These are phyloP conservation scores for Teleiodes luculella DNA, from an alignment of 2,888 invertebrate species.

Conservation along the genomic window DNA sequence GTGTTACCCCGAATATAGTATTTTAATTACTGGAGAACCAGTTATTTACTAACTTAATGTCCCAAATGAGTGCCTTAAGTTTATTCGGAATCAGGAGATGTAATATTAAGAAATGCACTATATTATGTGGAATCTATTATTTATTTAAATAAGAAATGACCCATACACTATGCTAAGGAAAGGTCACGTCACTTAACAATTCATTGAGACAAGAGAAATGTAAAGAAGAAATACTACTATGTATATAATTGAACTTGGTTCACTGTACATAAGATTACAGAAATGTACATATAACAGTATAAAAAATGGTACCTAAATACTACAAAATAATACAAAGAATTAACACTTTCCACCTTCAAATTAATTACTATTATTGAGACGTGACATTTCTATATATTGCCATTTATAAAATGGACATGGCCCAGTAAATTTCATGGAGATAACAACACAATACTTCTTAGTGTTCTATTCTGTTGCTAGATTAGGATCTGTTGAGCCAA, in stretches of 20 bases:
- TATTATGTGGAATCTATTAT: constrained; percentile 38
- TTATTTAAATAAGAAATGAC: constrained; percentile 64
- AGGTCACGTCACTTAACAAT: constrained; percentile 49
- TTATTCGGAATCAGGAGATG: too few relatives aligned
- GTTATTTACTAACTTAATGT: too few relatives aligned
- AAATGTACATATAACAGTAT: constrained; percentile 44
- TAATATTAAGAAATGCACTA: constrained; percentile 20
- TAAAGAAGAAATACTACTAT: constrained; percentile 38
- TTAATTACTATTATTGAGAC: constrained; percentile 36
- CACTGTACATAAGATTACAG: constrained; percentile 57
- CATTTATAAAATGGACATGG: constrained; percentile 37
- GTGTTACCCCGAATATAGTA: constrained; percentile 54
- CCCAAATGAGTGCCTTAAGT: too few relatives aligned
- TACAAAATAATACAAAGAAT: constrained; percentile 49
- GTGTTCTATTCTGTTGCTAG: constrained; percentile 43
- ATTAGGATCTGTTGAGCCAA: constrained; percentile 83
- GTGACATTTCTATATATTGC: constrained; percentile 42
- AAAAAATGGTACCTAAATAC: constrained; percentile 65
- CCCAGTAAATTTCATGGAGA: constrained; percentile 52
- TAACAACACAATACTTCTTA: constrained; percentile 56
- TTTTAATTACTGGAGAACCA: constrained; percentile 30
- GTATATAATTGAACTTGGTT: constrained; percentile 37
- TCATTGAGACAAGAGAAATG: constrained; percentile 37
- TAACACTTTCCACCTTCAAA: constrained; percentile 45
- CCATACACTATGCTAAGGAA: constrained; percentile 49